Base-by-base conservation (phyloP, 2,797 vertebrate species). In the Argentina silus region DNA sequence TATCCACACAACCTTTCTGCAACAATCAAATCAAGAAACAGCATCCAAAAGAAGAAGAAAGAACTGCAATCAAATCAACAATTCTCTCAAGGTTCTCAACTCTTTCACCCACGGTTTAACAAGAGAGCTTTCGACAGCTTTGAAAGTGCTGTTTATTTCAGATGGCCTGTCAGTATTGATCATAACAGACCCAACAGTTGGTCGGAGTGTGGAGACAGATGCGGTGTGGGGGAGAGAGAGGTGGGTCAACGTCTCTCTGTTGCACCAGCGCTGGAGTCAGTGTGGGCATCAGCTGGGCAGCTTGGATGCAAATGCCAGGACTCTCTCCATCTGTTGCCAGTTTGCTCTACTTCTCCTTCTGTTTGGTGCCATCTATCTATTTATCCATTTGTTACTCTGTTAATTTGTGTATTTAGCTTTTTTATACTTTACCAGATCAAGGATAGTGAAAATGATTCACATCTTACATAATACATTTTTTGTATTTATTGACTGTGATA, bases 261-360 rank as follows among this genome's bases (percentile, higher is more conserved):
- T 15, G 11, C 27, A 11, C 27, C 56, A 23, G 10, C 17, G 5
- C 47, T 11, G 47, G 60, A 64, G 60, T 53, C 70, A 55, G 70
- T 23, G 8, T 73, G 72, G 67, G 78, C 67, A 69, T 72, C 72
- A 70, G 67, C 57, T 27, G 15, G 67, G 65, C 61, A n/a, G 7
- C 61, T 45, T 43, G 62, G 62, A 45, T 67, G 72, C 6, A 61
- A 75, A 69, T 62, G 59, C 69, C 73, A 70, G 72, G 69, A 27
- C 67, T 43, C 67, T 21, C 42, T 17, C 75, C 78, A 80, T 82
- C 77, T 82, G 80, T 66, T 70, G 71, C 68, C 63, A 44, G 74
- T 68, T 71, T 71, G 65, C n/a, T n/a, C n/a, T n/a, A n/a, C n/a
- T 47, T 36, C 74, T 57, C 56, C 74, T 70, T 67, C 72, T 72